Percentiles rank a stretch among this genome's conserved stretches.
phyloP scores from a whole-genome alignment of 2,113 vertebrate genomes.

The Oplegnathus fasciatus region DNA sequence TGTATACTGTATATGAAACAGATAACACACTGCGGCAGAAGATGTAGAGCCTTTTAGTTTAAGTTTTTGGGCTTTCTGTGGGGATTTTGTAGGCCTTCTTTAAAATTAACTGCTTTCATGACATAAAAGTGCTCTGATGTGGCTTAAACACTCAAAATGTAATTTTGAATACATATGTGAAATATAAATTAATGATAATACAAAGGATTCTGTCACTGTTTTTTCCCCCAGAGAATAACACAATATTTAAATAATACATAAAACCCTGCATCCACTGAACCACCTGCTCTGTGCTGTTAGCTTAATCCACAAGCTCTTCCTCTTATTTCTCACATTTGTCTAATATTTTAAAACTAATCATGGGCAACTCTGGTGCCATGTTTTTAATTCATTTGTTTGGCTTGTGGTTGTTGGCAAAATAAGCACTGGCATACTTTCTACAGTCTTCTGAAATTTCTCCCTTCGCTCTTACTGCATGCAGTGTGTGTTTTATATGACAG shows the following conservation, averaged over 20 bases:
- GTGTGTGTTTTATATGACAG: constrained; percentile 26
- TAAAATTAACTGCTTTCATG: background rate
- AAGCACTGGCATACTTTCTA: constrained; percentile 3
- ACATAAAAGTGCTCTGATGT: background rate
- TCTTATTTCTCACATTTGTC: constrained; percentile 32
- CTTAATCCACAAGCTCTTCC: constrained; percentile 12
- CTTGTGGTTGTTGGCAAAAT: constrained; percentile 37
- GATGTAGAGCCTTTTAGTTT: background rate
- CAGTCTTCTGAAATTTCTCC: constrained; percentile 23
- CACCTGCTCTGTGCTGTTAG: constrained; percentile 41
- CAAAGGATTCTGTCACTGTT: background rate
- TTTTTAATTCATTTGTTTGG: constrained; percentile 42
- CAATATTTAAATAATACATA: constrained; percentile 19
- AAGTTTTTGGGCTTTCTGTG: background rate
- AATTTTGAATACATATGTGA: background rate
- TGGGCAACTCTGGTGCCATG: constrained; percentile 12
- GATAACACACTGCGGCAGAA: constrained; percentile 20
- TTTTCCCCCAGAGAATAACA: background rate
- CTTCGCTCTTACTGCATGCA: constrained; percentile 18
- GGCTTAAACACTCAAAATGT: background rate
- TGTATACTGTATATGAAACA: constrained; percentile 18
- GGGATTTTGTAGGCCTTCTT: background rate
- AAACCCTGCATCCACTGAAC: constrained; percentile 20
- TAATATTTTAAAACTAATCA: constrained; percentile 49
- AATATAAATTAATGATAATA: background rate